These are phyloP conservation scores for Aphrophora alni DNA, from an alignment of 2,888 invertebrate genomes.

Conservation along the genomic window DNA sequence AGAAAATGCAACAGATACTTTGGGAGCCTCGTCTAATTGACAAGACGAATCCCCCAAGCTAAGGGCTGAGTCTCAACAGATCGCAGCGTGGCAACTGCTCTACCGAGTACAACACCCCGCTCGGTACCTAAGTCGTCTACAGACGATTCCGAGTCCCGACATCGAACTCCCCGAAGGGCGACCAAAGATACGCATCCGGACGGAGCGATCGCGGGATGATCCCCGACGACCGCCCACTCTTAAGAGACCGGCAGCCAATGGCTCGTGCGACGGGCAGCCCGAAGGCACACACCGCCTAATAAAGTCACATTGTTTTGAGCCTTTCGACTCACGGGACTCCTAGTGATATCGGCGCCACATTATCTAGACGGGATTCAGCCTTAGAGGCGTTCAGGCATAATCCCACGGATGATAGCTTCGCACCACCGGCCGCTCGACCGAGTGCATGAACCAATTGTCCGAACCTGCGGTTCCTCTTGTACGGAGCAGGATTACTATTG, in stretches of 20 bases:
- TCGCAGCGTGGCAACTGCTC: conserved; percentile 66
- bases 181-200: conserved; percentile 55
- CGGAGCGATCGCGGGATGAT: conserved; percentile 21
- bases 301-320: conserved; percentile 50
- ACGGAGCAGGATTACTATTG: conserved; percentile 65
- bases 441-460: conserved; percentile 68
- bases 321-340: conserved; percentile 59
- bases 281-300: conserved; percentile 30
- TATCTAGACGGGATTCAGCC: conserved; percentile 68
- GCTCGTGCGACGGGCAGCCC: conserved; percentile 20
- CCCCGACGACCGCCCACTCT: no score
- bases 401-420: conserved; percentile 71
- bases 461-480: conserved; percentile 67
- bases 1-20: no score
- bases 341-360: conserved; percentile 60
- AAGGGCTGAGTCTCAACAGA: conserved; percentile 67
- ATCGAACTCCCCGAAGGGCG: conserved; percentile 58
- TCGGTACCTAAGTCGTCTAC: conserved; percentile 67
- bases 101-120: conserved; percentile 67
- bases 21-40: conserved; percentile 45
- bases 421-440: conserved; percentile 68
- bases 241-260: conserved; percentile 27
- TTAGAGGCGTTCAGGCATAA: conserved; percentile 68
- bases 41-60: conserved; percentile 57
- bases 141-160: conserved; percentile 66